Conservation (phyloP, 35 echinoderm and acorn worm genomes). For the Heliocidaris erythrogramma region DNA sequence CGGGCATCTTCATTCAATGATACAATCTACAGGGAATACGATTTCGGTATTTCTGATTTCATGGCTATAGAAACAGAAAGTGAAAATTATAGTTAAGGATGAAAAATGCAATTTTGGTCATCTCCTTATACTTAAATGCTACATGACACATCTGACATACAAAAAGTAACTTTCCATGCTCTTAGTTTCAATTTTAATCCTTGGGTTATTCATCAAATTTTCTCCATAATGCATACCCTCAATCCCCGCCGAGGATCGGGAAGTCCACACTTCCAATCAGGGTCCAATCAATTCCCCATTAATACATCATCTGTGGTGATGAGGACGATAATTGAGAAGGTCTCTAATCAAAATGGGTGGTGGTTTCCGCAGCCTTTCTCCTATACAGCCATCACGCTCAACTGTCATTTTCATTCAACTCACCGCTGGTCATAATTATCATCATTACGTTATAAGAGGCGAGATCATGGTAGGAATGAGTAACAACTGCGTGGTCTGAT, state of each 20-base stretch:
- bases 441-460: neutral
- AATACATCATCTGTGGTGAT: neutral
- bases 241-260: neutral
- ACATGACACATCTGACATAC: neutral
- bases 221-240: neutral
- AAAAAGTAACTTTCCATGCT: neutral
- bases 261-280: neutral
- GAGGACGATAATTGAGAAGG: neutral
- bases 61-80: neutral
- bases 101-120: neutral
- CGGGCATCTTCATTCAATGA: too few relatives aligned
- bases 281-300: constrained; percentile 2
- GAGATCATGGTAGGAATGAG: neutral
- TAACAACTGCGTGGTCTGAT: neutral
- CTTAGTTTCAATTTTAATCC: neutral
- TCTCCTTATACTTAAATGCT: neutral
- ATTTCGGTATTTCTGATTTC: too few relatives aligned
- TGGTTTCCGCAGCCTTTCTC: neutral
- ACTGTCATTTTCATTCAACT: constrained; percentile 10
- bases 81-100: neutral
- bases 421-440: neutral
- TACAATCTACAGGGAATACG: too few relatives aligned
- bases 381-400: neutral
- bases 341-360: neutral
- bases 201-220: neutral